These are phyloP conservation scores for Mesochorus sp. DNA, from an alignment of 2,888 invertebrate genomes.

Conservation along the genomic window DNA sequence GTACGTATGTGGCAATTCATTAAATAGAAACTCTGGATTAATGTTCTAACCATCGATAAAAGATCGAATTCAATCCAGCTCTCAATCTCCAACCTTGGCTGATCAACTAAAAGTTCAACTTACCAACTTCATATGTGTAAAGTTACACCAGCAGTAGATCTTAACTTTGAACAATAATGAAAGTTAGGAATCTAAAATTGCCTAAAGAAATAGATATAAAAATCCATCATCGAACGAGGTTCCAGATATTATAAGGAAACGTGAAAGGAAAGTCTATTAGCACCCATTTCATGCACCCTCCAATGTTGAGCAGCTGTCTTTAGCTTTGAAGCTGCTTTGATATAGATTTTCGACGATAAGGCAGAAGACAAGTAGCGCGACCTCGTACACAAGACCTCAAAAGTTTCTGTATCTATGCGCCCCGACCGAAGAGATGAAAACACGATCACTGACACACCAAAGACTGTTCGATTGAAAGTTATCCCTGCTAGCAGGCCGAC, in stretches of 20 bases:
- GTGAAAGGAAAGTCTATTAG: constrained; percentile 29
- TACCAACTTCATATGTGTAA: too few species aligned
- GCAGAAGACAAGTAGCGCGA: constrained; percentile 16
- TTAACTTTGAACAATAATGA: too few species aligned
- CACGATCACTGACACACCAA: constrained; percentile 40
- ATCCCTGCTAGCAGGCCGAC: constrained; percentile 5
- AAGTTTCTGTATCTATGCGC: constrained; percentile 17
- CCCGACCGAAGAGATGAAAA: constrained; percentile 41
- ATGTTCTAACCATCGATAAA: too few species aligned
- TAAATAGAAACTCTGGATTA: too few species aligned
- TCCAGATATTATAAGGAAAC: constrained; percentile 16
- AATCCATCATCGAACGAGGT: not conserved
- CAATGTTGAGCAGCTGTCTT: constrained; percentile 18
- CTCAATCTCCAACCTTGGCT: too few species aligned
- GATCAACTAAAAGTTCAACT: too few species aligned
- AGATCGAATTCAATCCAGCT: too few species aligned
- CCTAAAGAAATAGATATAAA: not conserved
- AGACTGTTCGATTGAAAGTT: constrained; percentile 29
- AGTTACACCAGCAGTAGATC: too few species aligned
- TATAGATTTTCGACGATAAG: constrained; percentile 6
- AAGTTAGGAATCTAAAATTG: not conserved
- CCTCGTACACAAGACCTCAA: constrained; percentile 30
- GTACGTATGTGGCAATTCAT: too few species aligned
- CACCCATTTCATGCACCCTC: constrained; percentile 1
- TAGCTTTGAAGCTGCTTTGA: constrained; percentile 59